phyloP scores from a whole-genome alignment of 2,113 vertebrate genomes.

The Colius striatus region DNA sequence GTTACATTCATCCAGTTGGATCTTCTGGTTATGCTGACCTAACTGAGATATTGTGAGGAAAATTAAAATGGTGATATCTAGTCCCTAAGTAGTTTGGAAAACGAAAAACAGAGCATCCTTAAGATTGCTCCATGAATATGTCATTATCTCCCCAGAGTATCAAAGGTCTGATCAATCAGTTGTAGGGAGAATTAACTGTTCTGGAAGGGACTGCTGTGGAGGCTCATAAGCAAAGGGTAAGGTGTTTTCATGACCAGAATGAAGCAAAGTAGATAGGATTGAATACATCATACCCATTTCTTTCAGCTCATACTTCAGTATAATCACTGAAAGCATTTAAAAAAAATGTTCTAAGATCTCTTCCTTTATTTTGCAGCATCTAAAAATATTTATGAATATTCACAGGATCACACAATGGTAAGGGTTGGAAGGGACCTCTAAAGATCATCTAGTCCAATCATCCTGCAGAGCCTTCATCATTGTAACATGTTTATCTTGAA shows the following conservation, averaged over 20 bases:
- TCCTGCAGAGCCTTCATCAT: not conserved
- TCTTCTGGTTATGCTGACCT: not conserved
- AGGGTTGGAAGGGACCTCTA: no score
- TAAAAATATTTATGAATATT: not conserved
- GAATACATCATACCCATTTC: not conserved
- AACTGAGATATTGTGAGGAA: not conserved
- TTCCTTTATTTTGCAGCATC: not conserved
- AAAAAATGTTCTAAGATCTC: not conserved
- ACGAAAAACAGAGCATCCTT: not conserved
- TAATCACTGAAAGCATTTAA: not conserved
- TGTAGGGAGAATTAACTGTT: not conserved
- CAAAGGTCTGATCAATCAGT: not conserved
- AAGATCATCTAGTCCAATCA: no score
- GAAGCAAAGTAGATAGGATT: not conserved
- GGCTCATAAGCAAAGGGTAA: not conserved
- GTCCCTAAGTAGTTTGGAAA: not conserved
- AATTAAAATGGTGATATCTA: not conserved
- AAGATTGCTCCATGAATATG: not conserved
- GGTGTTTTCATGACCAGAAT: not conserved
- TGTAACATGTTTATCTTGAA: not conserved
- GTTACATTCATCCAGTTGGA: not conserved
- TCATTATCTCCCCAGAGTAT: not conserved
- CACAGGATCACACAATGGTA: no score
- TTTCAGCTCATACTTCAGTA: not conserved
- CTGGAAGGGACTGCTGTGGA: accelerated